phyloP scores from a whole-genome alignment of 2,113 vertebrate genomes.

The Corydoras sp. region DNA sequence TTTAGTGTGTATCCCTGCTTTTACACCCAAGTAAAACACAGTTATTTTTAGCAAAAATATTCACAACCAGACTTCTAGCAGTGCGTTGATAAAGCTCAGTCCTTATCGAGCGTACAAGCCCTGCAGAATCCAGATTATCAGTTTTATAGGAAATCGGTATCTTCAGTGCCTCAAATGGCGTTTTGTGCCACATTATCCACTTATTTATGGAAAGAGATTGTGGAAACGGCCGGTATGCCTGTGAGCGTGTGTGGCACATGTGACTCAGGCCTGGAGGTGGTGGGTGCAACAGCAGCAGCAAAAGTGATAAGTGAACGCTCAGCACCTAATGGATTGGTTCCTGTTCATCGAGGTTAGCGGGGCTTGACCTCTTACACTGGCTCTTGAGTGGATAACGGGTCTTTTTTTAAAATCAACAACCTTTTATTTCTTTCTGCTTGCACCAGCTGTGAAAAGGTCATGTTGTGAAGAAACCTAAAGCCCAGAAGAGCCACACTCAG shows the following conservation, averaged over 20 bases:
- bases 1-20: no score
- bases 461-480: slow-evolving; percentile 10
- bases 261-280: slow-evolving; percentile 27
- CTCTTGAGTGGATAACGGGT: slow-evolving; percentile 14
- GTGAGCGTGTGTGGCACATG: slow-evolving; percentile 15
- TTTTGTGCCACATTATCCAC: background rate
- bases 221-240: slow-evolving; percentile 5
- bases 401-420: slow-evolving; percentile 19
- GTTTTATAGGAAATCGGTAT: background rate
- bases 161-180: background rate
- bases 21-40: no score
- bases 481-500: background rate
- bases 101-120: no score
- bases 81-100: no score
- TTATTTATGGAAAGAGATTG: slow-evolving; percentile 10
- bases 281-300: slow-evolving; percentile 26
- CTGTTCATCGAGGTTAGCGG: slow-evolving; percentile 16
- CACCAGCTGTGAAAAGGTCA: slow-evolving; percentile 37
- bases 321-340: slow-evolving; percentile 24
- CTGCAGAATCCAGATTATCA: background rate
- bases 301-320: slow-evolving; percentile 13
- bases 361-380: slow-evolving; percentile 21
- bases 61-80: no score
- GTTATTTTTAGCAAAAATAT: no score
- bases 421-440: slow-evolving; percentile 2